Evolutionary conservation across 2,113 vertebrate genomes (phyloP).

Genomic region (Callipepla californica): DNA sequence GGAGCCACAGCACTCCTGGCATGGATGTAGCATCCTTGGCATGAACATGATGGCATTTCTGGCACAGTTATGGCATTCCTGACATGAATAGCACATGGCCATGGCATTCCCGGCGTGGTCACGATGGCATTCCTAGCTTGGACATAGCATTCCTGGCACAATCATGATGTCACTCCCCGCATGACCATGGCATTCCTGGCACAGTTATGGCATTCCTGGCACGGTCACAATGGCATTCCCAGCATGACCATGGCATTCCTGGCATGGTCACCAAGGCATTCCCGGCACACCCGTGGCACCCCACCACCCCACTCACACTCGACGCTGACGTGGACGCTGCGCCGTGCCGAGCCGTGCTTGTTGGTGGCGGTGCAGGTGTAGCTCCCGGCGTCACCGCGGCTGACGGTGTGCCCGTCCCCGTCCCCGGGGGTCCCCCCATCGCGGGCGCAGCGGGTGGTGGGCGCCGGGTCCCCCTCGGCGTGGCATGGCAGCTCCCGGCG

Average conservation of each 20-base stretch:
- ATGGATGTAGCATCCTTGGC: no score
- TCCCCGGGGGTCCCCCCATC: fast-evolving
- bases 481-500: neutral
- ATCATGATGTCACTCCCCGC: no score
- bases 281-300: no score
- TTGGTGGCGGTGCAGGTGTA: slow-evolving; percentile 28
- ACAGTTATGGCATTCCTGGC: fast-evolving
- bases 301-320: neutral
- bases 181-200: no score
- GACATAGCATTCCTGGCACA: no score
- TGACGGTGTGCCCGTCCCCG: neutral
- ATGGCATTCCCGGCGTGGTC: no score
- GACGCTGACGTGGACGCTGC: neutral
- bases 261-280: neutral
- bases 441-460: neutral
- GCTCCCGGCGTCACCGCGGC: neutral
- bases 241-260: neutral
- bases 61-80: no score
- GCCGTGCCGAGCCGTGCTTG: neutral
- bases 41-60: no score
- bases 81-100: no score
- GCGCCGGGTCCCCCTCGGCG: neutral
- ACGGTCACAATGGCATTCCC: no score
- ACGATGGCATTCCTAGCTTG: no score
- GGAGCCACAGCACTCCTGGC: no score